These are phyloP conservation scores for Coremacera marginata DNA, from an alignment of 2,888 invertebrate genomes.

Conservation along the genomic window DNA sequence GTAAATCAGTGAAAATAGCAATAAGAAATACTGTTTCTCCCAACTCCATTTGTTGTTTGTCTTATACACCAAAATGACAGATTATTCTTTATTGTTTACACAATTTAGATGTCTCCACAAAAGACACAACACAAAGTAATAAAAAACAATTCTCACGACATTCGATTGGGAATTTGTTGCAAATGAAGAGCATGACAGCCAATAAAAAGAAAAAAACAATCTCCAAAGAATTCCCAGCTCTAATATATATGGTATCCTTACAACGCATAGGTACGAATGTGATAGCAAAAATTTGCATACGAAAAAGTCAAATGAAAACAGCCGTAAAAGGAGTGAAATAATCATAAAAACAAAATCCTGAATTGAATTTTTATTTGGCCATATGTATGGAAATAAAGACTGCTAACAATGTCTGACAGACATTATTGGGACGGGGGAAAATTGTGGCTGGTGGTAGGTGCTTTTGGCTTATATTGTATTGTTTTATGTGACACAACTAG, in stretches of 20 bases:
- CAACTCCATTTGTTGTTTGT: neutral
- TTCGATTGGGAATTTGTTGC: constrained; percentile 63
- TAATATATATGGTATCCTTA: neutral
- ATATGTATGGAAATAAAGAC: constrained; percentile 55
- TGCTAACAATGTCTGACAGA: constrained; percentile 53
- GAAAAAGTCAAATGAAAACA: constrained; percentile 52
- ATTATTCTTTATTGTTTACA: constrained; percentile 65
- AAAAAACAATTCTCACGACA: constrained; percentile 65
- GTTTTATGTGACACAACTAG: constrained; percentile 29
- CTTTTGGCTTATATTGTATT: neutral
- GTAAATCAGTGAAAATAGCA: constrained; percentile 23
- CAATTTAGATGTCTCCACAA: constrained; percentile 42
- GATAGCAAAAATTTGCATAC: constrained; percentile 30
- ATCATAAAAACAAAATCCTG: constrained; percentile 65
- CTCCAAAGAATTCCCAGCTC: constrained; percentile 1
- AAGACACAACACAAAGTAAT: neutral
- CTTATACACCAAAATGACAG: constrained; percentile 49
- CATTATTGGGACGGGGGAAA: neutral
- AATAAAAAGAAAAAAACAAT: constrained; percentile 15
- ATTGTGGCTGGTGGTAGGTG: neutral
- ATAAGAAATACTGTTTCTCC: neutral
- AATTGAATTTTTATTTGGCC: constrained; percentile 68
- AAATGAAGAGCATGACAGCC: neutral
- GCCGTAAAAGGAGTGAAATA: constrained; percentile 63
- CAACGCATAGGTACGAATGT: neutral